These are phyloP conservation scores for Empis stercorea DNA, from an alignment of 2,888 invertebrate species.

Conservation along the genomic window DNA sequence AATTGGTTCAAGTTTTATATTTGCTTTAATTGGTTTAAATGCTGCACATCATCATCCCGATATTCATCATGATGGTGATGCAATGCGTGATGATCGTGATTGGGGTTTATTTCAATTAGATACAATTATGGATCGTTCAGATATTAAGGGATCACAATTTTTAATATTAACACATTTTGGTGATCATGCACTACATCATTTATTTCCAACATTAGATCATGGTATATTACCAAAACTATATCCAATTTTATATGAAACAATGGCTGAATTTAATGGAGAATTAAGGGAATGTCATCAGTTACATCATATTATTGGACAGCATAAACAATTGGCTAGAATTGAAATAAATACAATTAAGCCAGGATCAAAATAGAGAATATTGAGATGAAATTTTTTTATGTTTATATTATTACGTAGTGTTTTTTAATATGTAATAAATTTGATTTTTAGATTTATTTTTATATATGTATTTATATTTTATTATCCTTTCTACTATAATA, in stretches of 20 bases:
- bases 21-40: slow-evolving; percentile 51
- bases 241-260: slow-evolving; percentile 38
- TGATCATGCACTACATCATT: slow-evolving; percentile 64
- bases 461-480: too few relatives aligned
- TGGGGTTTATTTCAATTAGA: slow-evolving; percentile 71
- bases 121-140: slow-evolving; percentile 55
- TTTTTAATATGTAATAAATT: too few relatives aligned
- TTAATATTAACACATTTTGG: slow-evolving; percentile 61
- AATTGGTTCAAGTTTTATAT: slow-evolving; percentile 44
- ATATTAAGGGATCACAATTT: slow-evolving; percentile 52
- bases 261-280: slow-evolving; percentile 31
- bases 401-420: too few relatives aligned
- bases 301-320: slow-evolving; percentile 53
- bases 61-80: slow-evolving; percentile 67
- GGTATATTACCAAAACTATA: slow-evolving; percentile 52
- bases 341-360: slow-evolving; percentile 33
- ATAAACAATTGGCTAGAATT: slow-evolving; percentile 43
- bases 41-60: slow-evolving; percentile 71
- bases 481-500: too few relatives aligned
- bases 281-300: slow-evolving; percentile 40
- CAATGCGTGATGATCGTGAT: slow-evolving; percentile 42
- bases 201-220: slow-evolving; percentile 71
- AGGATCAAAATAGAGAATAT: slow-evolving; percentile 15
- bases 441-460: too few relatives aligned
- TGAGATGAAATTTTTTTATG: not conserved